phyloP scores from a whole-genome alignment of 1,140 invertebrate genomes.

The Potamilus streckersoni region DNA sequence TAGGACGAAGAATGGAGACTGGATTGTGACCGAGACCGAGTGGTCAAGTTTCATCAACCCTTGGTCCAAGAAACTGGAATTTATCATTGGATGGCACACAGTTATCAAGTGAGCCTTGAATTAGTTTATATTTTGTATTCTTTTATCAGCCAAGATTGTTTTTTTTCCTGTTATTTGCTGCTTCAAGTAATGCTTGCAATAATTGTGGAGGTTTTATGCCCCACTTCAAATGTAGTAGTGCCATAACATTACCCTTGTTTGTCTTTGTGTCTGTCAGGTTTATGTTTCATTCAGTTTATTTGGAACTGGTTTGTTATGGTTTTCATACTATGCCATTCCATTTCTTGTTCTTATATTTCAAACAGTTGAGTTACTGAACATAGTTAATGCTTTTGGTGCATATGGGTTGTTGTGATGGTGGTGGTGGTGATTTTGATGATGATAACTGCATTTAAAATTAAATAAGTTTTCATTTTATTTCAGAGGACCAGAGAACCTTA shows the following conservation, averaged over 20 bases:
- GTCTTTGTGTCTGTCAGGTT: background rate
- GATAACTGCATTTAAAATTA: background rate
- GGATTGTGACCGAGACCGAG: conserved; percentile 86
- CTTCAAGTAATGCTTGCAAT: background rate
- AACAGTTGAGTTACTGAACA: background rate
- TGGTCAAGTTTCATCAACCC: conserved; percentile 96
- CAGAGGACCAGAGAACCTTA: conserved; percentile 35
- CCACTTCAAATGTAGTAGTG: background rate
- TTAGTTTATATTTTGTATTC: background rate
- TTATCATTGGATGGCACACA: conserved; percentile 88
- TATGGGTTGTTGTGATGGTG: background rate
- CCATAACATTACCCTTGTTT: background rate
- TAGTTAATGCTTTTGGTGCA: background rate
- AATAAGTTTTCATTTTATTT: conserved; percentile 3
- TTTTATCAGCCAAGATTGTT: background rate
- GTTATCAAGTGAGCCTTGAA: conserved; percentile 76
- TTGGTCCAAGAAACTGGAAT: conserved; percentile 85
- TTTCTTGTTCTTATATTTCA: background rate
- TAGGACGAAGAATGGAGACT: conserved; percentile 85
- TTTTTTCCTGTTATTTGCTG: background rate
- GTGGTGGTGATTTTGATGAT: background rate
- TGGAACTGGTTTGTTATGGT: too few relatives aligned
- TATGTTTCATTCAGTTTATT: background rate
- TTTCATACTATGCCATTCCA: background rate
- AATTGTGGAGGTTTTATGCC: background rate